Conservation (phyloP, 2,113 vertebrate species). For the Clupea harengus region DNA sequence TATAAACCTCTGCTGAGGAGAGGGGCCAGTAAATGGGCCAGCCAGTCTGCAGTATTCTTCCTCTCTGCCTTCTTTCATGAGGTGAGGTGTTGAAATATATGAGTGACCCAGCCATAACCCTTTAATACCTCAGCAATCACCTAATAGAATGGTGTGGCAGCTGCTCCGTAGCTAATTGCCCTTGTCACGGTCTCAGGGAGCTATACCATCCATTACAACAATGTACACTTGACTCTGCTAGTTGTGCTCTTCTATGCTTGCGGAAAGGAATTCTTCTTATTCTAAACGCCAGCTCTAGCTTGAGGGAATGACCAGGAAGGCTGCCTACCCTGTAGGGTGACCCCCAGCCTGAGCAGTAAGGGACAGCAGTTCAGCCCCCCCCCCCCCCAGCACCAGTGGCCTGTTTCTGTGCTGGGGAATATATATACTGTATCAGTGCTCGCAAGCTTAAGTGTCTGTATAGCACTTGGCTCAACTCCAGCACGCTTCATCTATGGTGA, state of each 20-base stretch:
- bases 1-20: conserved; percentile 83
- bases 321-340: not conserved
- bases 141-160: not conserved
- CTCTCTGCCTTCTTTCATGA: conserved; percentile 90
- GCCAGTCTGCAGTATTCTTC: conserved; percentile 82
- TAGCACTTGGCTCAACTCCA: conserved; percentile 29
- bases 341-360: not conserved
- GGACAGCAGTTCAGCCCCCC: not conserved
- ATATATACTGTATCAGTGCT: conserved; percentile 7
- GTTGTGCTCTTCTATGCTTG: not conserved
- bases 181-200: not conserved
- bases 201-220: not conserved
- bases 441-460: conserved; percentile 17
- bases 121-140: not conserved
- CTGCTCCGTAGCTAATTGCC: not conserved
- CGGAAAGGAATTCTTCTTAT: not conserved
- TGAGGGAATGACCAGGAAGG: not conserved
- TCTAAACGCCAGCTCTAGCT: not conserved
- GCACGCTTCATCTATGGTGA: conserved; percentile 32
- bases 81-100: conserved; percentile 64
- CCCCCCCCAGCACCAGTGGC: not conserved
- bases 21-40: conserved; percentile 74
- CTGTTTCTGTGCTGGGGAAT: not conserved
- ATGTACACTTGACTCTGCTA: not conserved
- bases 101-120: not conserved